These are phyloP conservation scores for Rhinogobius similis DNA, from an alignment of 2,113 vertebrate species.

Conservation along the genomic window DNA sequence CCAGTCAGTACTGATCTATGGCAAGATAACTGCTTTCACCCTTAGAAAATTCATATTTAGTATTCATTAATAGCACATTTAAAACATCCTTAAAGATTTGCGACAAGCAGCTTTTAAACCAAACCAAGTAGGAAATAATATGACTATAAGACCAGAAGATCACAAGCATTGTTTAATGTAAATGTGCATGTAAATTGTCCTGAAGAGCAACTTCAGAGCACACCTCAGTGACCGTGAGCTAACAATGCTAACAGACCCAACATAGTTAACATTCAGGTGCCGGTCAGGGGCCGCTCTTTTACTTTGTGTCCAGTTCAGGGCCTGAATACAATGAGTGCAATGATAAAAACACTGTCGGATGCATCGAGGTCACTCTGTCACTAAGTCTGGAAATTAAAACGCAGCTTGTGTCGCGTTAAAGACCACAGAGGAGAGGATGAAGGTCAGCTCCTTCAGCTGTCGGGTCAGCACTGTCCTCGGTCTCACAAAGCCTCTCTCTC, in stretches of 20 bases:
- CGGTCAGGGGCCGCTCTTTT: slow-evolving; percentile 5
- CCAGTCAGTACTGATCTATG: background rate
- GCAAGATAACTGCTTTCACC: background rate
- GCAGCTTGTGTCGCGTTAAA: slow-evolving; percentile 36
- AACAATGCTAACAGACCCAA: background rate
- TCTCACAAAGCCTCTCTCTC: background rate
- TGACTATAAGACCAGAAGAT: background rate
- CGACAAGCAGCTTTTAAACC: background rate
- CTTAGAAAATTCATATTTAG: too few species aligned
- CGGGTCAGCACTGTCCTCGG: slow-evolving; percentile 35
- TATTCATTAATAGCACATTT: background rate
- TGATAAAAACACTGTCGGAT: slow-evolving; percentile 20
- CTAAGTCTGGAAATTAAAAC: slow-evolving; percentile 32
- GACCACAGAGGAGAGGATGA: slow-evolving; percentile 35
- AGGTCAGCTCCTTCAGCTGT: slow-evolving; percentile 47
- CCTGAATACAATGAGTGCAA: slow-evolving; percentile 18
- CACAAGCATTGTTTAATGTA: background rate
- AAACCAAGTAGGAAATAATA: background rate
- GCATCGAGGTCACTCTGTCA: slow-evolving; percentile 16
- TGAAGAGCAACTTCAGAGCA: background rate
- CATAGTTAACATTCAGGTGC: slow-evolving; percentile 13
- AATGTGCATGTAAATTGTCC: background rate
- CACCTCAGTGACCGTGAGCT: background rate
- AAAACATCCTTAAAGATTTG: background rate
- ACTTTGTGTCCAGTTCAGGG: slow-evolving; percentile 3